These are phyloP conservation scores for Bolborhynchus lineola DNA, from an alignment of 2,113 vertebrate species.

Conservation along the genomic window DNA sequence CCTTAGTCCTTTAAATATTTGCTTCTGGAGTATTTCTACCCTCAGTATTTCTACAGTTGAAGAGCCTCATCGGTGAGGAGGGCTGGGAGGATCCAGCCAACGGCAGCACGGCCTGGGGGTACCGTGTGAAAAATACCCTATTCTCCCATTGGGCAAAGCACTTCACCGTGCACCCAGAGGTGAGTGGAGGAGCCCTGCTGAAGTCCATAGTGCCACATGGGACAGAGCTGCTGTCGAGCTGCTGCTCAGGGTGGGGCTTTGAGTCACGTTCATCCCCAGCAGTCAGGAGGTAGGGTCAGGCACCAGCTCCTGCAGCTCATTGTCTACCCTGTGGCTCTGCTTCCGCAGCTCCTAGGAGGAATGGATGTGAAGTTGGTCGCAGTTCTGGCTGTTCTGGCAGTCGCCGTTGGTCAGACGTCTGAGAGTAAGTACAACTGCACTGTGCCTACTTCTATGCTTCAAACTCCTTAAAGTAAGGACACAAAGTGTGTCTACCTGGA, in stretches of 20 bases:
- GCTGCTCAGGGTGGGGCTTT: constrained; percentile 65
- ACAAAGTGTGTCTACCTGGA: background rate
- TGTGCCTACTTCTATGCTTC: background rate
- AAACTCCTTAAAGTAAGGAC: background rate
- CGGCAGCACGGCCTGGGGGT: background rate
- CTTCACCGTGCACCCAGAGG: rapidly evolving
- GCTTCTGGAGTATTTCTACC: background rate
- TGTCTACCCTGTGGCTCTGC: background rate
- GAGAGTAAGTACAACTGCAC: constrained; percentile 65
- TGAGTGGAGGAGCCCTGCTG: background rate
- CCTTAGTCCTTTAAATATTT: background rate
- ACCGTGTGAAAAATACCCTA: rapidly evolving
- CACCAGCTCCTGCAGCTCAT: background rate
- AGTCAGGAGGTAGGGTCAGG: background rate
- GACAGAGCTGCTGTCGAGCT: background rate
- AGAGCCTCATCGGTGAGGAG: background rate
- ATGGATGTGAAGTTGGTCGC: constrained; percentile 54
- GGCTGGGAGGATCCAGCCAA: rapidly evolving
- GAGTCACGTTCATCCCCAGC: background rate
- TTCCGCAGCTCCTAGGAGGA: background rate
- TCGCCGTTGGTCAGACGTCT: background rate
- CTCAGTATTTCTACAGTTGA: background rate
- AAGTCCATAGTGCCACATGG: background rate
- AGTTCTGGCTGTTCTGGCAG: background rate
- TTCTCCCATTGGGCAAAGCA: background rate